These are phyloP conservation scores for Synergus japonicus DNA, from an alignment of 2,888 invertebrate species.

Conservation along the genomic window DNA sequence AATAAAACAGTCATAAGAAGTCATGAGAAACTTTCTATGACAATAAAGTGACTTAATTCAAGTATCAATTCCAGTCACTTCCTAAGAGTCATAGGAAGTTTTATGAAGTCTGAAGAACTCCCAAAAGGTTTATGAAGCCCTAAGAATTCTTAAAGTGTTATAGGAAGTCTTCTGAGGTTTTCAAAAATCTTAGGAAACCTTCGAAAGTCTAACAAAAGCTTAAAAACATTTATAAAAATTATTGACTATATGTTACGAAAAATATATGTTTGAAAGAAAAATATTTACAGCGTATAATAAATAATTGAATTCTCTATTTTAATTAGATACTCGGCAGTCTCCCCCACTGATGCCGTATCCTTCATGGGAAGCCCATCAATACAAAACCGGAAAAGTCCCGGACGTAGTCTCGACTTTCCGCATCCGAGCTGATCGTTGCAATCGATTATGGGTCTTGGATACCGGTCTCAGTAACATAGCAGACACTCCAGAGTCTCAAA, in stretches of 20 bases:
- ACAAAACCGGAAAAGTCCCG: conserved; percentile 78
- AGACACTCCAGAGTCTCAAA: conserved; percentile 78
- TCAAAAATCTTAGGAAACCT: not conserved
- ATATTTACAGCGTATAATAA: not conserved
- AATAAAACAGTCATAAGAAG: too few relatives aligned
- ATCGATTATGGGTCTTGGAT: conserved; percentile 89
- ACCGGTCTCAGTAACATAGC: conserved; percentile 84
- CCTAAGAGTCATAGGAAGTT: too few relatives aligned
- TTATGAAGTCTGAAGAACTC: not conserved
- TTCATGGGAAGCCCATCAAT: conserved; percentile 87
- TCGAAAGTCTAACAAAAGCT: not conserved
- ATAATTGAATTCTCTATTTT: conserved; percentile 65
- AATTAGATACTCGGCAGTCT: conserved; percentile 82
- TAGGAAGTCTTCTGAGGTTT: not conserved
- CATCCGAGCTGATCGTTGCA: conserved; percentile 86
- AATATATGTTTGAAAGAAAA: not conserved
- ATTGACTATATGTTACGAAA: not conserved
- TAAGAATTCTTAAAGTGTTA: not conserved
- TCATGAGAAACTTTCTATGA: too few relatives aligned
- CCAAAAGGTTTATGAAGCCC: not conserved
- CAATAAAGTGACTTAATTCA: too few relatives aligned
- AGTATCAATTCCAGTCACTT: too few relatives aligned
- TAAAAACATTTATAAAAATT: too few relatives aligned
- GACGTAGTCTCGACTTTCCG: conserved; percentile 87
- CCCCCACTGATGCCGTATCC: conserved; percentile 88